Base-by-base conservation (phyloP, 2,888 invertebrate genomes). In the Protodeltote pygarga region DNA sequence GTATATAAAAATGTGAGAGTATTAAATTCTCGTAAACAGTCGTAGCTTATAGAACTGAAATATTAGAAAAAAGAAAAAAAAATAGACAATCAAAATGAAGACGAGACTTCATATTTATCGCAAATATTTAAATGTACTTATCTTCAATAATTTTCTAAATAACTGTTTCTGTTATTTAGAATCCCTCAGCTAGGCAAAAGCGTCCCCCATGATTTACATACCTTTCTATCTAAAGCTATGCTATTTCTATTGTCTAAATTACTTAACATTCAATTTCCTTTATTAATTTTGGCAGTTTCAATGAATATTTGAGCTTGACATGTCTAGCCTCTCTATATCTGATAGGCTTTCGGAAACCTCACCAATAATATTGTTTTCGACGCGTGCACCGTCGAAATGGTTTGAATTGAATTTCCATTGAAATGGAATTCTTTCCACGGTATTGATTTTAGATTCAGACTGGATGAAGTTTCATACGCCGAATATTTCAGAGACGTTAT, bases 401-500 rank as follows among this genome's bases (percentile, higher is more conserved):
- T 55, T 66, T 39, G 62, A 72, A 66, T 72, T 64, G 67, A 72
- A 75, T 75, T 73, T 73, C 70, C 69, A 73, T 72, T 49, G 63
- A 63, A 71, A 73, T 71, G 59, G 72, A 65, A 72, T 72, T 74
- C 67, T 73, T 73, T 63, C 61, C 51, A 48, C 62, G 54, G 50
- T 73, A 75, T 75, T 66, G 73, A 75, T 71, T 67, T 69, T 55
- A 53, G 49, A 58, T 52, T 52, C 51, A 35, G 38, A 23, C 33
- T 58, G 55, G 53, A 60, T 68, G 57, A 65, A 71, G 61, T 70
- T 65, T 69, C 53, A 62, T 69, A 73, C 65, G 49, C 60, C 52
- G 51, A 65, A 61, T 58, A 57, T 71, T 69, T 62, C 27, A 42
- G 27, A 29, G 24, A 19, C 21, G 33, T 32, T 25, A 29, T 6